Base-by-base conservation (phyloP, 2,888 invertebrate species). In the Spisula subtruncata region DNA sequence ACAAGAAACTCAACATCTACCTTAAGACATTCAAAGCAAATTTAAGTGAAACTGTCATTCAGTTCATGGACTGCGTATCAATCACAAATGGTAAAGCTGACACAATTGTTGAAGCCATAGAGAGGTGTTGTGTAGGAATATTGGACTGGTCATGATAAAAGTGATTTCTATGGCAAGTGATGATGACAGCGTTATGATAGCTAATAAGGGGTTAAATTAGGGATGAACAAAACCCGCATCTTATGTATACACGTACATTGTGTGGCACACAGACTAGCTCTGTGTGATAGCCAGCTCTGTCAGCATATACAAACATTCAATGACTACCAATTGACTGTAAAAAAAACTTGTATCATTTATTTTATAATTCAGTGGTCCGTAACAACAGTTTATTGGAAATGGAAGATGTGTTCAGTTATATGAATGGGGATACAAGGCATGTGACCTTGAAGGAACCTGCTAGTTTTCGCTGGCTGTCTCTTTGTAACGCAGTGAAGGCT, bases 111-210 rank as follows among this genome's bases (percentile, higher is more conserved):
- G 46, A 51, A 18, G 88, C 56, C 25, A 85, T 92, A 51, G 75
- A 80, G 20, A 81, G 51, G n/a, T 25, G 81, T 25, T 90, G 86
- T 83, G 41, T 18, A 25, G 79, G 32, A 41, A 41, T 6, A 18
- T 85, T 32, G 85, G 90, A 29, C 46, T 90, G 12, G 85, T 88
- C 54, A 79, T 85, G 88, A 10, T 56, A 20, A 85, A 83, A 56
- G 86, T 90, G 5, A 80, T 88, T 18, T 90, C 90, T 16, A 88
- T 88, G 88, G 85, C 90, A 10, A 91, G 89, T 87, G 91, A 91
- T 86, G 90, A 90, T n/a, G 89, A 88, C 6, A 48, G 29, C 12
- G 88, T 92, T 0, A 89, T 92, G 92, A 89, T 83, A 0, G 92
- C 90, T n/a, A 80, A 51, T 25, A 82, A 83, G 41, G 80, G 79